Conservation (phyloP, 2,113 vertebrate genomes). For the Rhinolophus ferrumequinum region DNA sequence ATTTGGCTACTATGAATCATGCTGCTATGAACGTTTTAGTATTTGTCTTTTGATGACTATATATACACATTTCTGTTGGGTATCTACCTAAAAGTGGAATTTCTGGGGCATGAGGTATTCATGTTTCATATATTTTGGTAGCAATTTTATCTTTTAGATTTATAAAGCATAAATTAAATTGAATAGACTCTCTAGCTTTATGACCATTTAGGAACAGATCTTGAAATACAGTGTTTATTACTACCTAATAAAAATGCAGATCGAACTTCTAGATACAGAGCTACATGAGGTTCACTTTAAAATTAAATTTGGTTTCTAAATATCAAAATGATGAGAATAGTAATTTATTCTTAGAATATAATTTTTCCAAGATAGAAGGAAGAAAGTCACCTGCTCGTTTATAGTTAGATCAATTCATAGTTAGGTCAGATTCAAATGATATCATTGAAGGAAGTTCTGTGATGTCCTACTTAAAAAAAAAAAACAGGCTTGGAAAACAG, state of each 20-base stretch:
- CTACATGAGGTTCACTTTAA: neutral
- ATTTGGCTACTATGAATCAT: neutral
- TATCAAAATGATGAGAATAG: neutral
- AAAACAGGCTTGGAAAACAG: neutral
- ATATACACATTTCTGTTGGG: neutral
- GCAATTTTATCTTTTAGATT: neutral
- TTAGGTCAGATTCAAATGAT: neutral
- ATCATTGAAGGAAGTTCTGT: constrained; percentile 10
- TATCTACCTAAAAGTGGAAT: neutral
- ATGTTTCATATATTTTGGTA: neutral
- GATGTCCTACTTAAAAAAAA: neutral
- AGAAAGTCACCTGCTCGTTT: neutral
- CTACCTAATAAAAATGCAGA: neutral
- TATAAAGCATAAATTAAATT: neutral
- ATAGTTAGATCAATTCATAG: neutral
- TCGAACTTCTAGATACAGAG: neutral
- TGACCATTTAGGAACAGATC: neutral
- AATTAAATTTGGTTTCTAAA: constrained; percentile 14
- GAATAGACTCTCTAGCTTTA: neutral
- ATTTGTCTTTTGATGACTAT: neutral
- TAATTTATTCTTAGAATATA: neutral
- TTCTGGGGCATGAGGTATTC: neutral
- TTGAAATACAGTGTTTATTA: neutral
- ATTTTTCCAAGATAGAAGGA: neutral
- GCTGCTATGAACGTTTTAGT: neutral